Conservation (phyloP, 2,888 invertebrate species). For the Trypoxylon attenuatum region DNA sequence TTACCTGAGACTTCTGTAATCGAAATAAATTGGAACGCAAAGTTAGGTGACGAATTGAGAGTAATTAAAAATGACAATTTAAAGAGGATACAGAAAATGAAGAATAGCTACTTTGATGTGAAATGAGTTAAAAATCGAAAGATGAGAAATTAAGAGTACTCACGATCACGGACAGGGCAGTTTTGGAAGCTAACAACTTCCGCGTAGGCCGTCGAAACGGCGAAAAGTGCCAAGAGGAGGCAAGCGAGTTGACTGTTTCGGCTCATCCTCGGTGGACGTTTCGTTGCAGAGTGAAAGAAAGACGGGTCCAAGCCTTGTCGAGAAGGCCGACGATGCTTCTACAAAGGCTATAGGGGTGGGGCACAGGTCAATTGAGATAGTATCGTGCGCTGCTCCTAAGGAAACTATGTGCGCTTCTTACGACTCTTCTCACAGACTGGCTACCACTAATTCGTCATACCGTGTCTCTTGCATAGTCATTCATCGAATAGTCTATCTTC, state of each 20-base stretch:
- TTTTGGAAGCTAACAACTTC: slow-evolving; percentile 51
- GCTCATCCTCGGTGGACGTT: slow-evolving; percentile 61
- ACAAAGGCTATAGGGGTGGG: slow-evolving; percentile 49
- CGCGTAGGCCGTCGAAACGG: slow-evolving; percentile 46
- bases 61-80: too few relatives aligned
- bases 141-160: too few relatives aligned
- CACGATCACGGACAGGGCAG: slow-evolving; percentile 54
- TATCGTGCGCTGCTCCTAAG: slow-evolving; percentile 29
- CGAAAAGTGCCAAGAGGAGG: slow-evolving; percentile 46
- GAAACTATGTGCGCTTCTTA: slow-evolving; percentile 21
- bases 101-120: too few relatives aligned
- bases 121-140: too few relatives aligned
- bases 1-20: too few relatives aligned
- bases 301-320: slow-evolving; percentile 42
- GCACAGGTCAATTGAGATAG: slow-evolving; percentile 70
- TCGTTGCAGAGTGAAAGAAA: slow-evolving; percentile 62
- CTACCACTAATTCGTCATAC: too few relatives aligned
- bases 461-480: too few relatives aligned
- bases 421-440: too few relatives aligned
- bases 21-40: too few relatives aligned
- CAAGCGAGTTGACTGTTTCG: slow-evolving; percentile 41
- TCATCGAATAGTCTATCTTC: too few relatives aligned
- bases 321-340: slow-evolving; percentile 48
- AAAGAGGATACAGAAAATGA: too few relatives aligned
- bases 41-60: too few relatives aligned